Conservation (phyloP, 2,888 invertebrate species). For the Cremastobaeus sp. region DNA sequence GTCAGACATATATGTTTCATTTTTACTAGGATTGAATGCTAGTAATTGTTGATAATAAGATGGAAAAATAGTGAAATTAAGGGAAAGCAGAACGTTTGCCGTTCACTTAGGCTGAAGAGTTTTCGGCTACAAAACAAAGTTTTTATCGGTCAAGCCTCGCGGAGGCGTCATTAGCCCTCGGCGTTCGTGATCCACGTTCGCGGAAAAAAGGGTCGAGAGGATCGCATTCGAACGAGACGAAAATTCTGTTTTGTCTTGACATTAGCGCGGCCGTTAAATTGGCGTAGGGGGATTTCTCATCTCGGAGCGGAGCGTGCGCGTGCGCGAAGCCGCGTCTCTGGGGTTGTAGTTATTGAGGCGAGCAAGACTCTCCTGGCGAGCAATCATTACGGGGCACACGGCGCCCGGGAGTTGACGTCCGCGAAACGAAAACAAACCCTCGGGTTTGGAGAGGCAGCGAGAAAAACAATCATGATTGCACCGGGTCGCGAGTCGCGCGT, state of each 20-base stretch:
- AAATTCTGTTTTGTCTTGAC: constrained; percentile 41
- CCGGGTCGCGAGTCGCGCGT: constrained; percentile 4
- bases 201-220: neutral
- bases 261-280: constrained; percentile 50
- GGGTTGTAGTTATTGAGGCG: constrained; percentile 69
- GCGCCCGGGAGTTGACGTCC: constrained; percentile 60
- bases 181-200: neutral
- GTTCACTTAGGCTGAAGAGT: no score
- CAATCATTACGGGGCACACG: constrained; percentile 74
- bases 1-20: no score
- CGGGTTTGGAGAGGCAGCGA: no score
- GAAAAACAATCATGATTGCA: no score
- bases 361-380: constrained; percentile 66
- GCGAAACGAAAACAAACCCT: neutral
- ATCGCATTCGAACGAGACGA: constrained; percentile 5
- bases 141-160: no score
- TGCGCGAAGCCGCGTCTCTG: constrained; percentile 67
- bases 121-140: no score
- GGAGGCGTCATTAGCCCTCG: constrained; percentile 1
- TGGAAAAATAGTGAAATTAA: no score
- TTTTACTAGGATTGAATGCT: no score
- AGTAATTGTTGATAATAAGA: no score
- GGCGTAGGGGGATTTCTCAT: constrained; percentile 19
- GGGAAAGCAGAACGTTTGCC: no score
- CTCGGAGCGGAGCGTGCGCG: constrained; percentile 27